Percentiles rank a stretch among this genome's conserved stretches.
These are phyloP conservation scores for Melipona quadrifasciata DNA, from an alignment of 1,140 invertebrate species.

Conservation along the genomic window DNA sequence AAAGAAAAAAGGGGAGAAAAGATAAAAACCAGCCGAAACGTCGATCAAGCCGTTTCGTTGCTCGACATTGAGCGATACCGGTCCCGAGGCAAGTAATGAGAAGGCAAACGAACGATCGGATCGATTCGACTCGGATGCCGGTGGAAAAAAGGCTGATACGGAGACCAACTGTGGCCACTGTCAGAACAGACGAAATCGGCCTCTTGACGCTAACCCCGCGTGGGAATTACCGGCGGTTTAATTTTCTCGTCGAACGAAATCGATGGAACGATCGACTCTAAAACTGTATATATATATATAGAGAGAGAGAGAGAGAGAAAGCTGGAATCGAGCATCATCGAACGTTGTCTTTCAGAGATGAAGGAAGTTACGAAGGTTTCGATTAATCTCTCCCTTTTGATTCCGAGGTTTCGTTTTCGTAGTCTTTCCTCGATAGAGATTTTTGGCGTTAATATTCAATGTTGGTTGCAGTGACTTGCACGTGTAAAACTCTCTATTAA, in stretches of 20 bases:
- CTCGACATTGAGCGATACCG: neutral
- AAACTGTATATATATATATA: neutral
- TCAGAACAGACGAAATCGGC: neutral
- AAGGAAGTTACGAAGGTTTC: neutral
- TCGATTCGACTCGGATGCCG: neutral
- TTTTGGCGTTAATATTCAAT: too few species aligned
- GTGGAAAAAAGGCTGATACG: constrained; percentile 1
- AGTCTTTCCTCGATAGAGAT: too few species aligned
- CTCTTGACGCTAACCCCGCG: neutral
- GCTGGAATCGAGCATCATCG: neutral
- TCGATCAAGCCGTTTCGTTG: neutral
- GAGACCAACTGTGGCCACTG: neutral
- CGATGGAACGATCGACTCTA: neutral
- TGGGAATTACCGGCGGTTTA: neutral
- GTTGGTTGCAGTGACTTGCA: too few species aligned
- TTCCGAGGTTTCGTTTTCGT: too few species aligned
- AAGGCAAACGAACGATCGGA: constrained; percentile 26
- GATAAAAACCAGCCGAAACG: neutral
- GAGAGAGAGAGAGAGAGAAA: too few species aligned
- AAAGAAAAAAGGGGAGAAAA: too few species aligned
- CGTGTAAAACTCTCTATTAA: too few species aligned
- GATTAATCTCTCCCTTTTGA: too few species aligned
- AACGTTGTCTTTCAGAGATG: neutral
- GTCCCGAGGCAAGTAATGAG: neutral
- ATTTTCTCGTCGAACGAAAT: neutral